A percentile compares a stretch with the other conserved stretches of the same genome.
phyloP scores from a whole-genome alignment of 2,888 invertebrate genomes.

The Hyposoter dolosus region DNA sequence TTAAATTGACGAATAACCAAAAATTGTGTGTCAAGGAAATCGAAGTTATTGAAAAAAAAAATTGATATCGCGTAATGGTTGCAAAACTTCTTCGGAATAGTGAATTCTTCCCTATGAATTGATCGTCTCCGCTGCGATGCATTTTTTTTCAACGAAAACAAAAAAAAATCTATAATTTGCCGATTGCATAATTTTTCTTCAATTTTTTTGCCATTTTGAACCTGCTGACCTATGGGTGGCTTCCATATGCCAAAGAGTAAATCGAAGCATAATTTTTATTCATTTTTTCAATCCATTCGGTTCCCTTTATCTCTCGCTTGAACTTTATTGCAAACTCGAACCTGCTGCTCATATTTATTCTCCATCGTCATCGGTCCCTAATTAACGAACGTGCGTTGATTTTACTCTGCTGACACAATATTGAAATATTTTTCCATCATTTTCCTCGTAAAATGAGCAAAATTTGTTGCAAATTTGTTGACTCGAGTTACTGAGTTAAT shows the following conservation, averaged over 20 bases:
- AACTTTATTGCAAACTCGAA: conserved; percentile 6
- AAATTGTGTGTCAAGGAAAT: neutral
- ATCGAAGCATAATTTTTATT: conserved; percentile 19
- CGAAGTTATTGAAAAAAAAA: neutral
- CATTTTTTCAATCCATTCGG: neutral
- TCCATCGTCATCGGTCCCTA: neutral
- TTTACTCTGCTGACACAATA: neutral
- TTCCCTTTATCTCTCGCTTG: conserved; percentile 4
- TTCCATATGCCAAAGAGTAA: conserved; percentile 24
- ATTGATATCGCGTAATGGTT: neutral
- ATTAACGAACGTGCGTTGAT: neutral
- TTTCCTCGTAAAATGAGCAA: neutral
- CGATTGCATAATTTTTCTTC: neutral
- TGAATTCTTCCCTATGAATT: too few species aligned
- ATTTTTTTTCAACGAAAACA: too few species aligned
- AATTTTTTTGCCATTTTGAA: neutral
- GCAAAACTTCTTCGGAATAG: neutral
- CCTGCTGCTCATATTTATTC: conserved; percentile 1
- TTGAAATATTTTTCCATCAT: neutral
- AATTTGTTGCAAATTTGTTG: neutral
- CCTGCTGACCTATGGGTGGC: neutral
- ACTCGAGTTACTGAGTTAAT: too few species aligned
- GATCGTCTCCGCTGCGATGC: too few species aligned
- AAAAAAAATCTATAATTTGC: neutral
- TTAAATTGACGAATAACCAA: neutral